These are phyloP conservation scores for Halyomorpha halys DNA, from an alignment of 1,140 invertebrate species.

Conservation along the genomic window DNA sequence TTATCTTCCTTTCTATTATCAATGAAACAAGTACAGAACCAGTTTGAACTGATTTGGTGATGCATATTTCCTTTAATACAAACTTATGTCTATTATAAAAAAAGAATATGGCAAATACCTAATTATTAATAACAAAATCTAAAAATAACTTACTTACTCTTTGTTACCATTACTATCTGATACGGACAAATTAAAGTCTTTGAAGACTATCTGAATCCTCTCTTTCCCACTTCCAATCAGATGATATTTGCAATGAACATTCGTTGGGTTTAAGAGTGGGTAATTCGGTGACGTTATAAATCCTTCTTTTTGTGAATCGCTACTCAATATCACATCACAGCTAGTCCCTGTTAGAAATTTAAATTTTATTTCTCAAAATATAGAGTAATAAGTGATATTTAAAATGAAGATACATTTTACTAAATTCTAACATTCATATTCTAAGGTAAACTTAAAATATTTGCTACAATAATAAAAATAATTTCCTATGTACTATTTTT, in stretches of 20 bases:
- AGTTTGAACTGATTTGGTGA: too few relatives aligned
- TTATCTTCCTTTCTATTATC: too few relatives aligned
- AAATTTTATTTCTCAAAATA: background rate
- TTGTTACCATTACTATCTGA: background rate
- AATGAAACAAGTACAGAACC: too few relatives aligned
- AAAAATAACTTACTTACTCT: constrained; percentile 44
- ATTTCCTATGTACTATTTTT: too few relatives aligned
- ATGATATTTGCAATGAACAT: constrained; percentile 69
- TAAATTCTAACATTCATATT: background rate
- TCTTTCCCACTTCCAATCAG: constrained; percentile 73
- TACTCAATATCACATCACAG: constrained; percentile 65
- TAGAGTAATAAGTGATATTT: background rate
- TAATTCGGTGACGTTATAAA: constrained; percentile 66
- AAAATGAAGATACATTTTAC: background rate
- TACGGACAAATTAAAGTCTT: constrained; percentile 47
- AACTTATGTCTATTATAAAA: too few relatives aligned
- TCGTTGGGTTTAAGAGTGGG: constrained; percentile 58
- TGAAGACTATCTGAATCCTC: constrained; percentile 63
- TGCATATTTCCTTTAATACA: too few relatives aligned
- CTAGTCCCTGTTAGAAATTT: constrained; percentile 53
- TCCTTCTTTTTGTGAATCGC: constrained; percentile 69
- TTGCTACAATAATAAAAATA: too few relatives aligned
- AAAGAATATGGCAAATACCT: too few relatives aligned
- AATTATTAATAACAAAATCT: too few relatives aligned
- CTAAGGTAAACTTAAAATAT: too few relatives aligned